phyloP scores from a whole-genome alignment of 2,888 invertebrate genomes.

The Pristionchus japonicus region DNA sequence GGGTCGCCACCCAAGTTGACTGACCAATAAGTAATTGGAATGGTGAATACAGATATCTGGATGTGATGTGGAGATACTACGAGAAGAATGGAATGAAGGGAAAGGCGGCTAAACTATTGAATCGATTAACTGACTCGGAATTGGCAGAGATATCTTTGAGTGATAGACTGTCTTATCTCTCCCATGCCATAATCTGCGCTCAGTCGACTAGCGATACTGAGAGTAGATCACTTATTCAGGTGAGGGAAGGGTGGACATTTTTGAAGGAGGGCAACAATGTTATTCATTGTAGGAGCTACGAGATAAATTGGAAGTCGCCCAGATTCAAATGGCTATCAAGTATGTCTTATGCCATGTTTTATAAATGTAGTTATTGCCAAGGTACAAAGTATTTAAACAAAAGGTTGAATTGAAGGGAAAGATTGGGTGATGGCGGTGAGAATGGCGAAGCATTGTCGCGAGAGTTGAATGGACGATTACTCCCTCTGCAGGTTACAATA shows the following conservation, averaged over 20 bases:
- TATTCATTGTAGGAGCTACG: conserved; percentile 87
- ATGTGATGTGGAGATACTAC: conserved; percentile 91
- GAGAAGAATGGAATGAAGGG: conserved; percentile 81
- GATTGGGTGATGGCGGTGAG: conserved; percentile 40
- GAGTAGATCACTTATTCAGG: conserved; percentile 33
- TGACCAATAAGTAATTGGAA: background rate
- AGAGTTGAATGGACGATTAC: conserved; percentile 53
- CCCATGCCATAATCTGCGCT: conserved; percentile 94
- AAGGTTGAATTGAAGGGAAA: conserved; percentile 48
- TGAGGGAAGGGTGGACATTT: background rate
- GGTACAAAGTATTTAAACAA: no score
- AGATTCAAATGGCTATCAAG: conserved; percentile 80
- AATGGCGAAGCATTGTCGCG: conserved; percentile 48
- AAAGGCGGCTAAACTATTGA: conserved; percentile 33
- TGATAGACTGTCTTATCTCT: conserved; percentile 90
- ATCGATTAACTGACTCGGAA: conserved; percentile 37
- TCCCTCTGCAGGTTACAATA: conserved; percentile 51
- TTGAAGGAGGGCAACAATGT: background rate
- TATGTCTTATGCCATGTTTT: no score
- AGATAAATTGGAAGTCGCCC: conserved; percentile 92
- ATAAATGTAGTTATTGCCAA: no score
- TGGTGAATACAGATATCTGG: conserved; percentile 77
- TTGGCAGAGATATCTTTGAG: conserved; percentile 83
- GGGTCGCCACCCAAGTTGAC: no score
- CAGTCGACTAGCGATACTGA: conserved; percentile 80